These are phyloP conservation scores for Barypeithes pellucidus DNA, from an alignment of 2,888 invertebrate genomes.

Conservation along the genomic window DNA sequence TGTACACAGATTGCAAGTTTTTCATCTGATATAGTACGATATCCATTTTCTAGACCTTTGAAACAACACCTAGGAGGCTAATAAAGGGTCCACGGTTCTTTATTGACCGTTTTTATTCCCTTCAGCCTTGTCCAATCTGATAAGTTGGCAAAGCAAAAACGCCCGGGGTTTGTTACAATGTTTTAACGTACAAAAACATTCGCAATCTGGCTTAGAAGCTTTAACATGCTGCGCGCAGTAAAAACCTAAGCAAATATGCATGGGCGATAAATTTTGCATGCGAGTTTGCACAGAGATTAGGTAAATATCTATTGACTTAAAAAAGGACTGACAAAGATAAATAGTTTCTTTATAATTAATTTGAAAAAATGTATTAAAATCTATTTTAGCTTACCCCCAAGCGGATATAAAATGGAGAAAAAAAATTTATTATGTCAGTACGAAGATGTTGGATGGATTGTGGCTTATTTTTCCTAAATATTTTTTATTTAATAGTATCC, in stretches of 20 bases:
- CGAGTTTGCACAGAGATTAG: constrained; percentile 4
- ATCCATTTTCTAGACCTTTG: constrained; percentile 15
- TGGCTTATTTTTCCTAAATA: too few species aligned
- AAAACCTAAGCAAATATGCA: constrained; percentile 19
- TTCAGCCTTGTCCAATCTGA: constrained; percentile 22
- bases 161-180: constrained; percentile 24
- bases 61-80: constrained; percentile 21
- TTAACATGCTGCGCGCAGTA: background rate
- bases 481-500: too few species aligned
- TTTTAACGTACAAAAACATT: constrained; percentile 19
- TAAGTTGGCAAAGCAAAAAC: constrained; percentile 24
- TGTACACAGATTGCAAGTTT: background rate
- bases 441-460: too few species aligned
- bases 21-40: constrained; percentile 11
- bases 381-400: too few species aligned
- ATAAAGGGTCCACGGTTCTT: constrained; percentile 27
- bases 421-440: too few species aligned
- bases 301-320: background rate
- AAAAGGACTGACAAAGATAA: too few species aligned
- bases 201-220: constrained; percentile 12
- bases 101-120: constrained; percentile 20
- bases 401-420: too few species aligned
- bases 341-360: too few species aligned
- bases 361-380: too few species aligned
- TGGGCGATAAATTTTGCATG: constrained; percentile 8